A percentile compares a stretch with the other conserved stretches of the same genome.
These are phyloP conservation scores for Sceliomorpha sp. DNA, from an alignment of 2,888 invertebrate genomes.

Conservation along the genomic window DNA sequence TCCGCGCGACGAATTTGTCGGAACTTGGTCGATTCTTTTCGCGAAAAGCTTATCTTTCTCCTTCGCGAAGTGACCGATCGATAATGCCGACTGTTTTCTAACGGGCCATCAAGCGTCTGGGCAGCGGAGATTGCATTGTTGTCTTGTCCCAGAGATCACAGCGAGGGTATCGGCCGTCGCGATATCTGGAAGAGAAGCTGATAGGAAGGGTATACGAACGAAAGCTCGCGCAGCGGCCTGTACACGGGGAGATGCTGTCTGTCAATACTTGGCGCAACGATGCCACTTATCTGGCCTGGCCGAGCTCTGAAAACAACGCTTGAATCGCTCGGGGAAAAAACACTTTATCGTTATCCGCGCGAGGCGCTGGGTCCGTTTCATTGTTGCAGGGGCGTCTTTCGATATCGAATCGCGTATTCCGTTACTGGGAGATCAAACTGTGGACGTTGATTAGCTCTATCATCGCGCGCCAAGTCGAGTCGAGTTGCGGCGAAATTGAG, in stretches of 20 bases:
- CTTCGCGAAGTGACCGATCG: constrained; percentile 47
- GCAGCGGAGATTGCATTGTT: constrained; percentile 77
- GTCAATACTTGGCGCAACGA: constrained; percentile 59
- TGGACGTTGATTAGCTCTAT: no score
- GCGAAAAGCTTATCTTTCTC: constrained; percentile 24
- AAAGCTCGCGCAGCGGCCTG: constrained; percentile 53
- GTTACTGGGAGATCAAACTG: constrained; percentile 30
- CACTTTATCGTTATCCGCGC: constrained; percentile 65
- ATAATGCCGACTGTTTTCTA: constrained; percentile 67
- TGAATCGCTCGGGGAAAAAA: constrained; percentile 63
- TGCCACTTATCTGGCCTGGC: constrained; percentile 57
- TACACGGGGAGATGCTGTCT: constrained; percentile 60
- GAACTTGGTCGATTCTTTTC: constrained; percentile 13
- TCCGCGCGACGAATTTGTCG: not conserved
- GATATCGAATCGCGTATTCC: constrained; percentile 38
- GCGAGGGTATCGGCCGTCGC: constrained; percentile 78
- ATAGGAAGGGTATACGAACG: constrained; percentile 54
- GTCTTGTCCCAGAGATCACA: constrained; percentile 79
- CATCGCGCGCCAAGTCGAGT: constrained; percentile 21
- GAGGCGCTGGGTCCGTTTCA: constrained; percentile 45
- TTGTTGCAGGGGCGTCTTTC: constrained; percentile 52
- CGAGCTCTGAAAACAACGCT: constrained; percentile 67
- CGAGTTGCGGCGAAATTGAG: no score
- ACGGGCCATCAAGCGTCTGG: constrained; percentile 66
- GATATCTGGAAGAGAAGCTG: constrained; percentile 65